A percentile compares a stretch with the other conserved stretches of the same genome.
Conservation (phyloP, 2,888 invertebrate genomes). For the Maniola hyperantus region DNA sequence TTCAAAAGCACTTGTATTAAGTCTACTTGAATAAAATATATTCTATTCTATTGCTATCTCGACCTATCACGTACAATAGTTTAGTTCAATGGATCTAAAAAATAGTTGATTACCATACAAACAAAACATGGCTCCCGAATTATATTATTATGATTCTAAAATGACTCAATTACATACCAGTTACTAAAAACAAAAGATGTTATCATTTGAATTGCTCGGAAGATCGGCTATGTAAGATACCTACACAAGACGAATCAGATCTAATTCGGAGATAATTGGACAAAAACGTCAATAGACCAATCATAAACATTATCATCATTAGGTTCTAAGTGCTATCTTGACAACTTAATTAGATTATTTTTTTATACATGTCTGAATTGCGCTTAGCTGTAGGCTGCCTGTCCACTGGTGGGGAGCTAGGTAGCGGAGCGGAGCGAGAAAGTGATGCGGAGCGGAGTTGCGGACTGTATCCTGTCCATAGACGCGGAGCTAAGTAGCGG, state of each 20-base stretch:
- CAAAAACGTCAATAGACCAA: conserved; percentile 22
- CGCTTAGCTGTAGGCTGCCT: not conserved
- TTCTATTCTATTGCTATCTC: too few species aligned
- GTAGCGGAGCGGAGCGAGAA: too few species aligned
- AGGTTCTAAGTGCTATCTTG: conserved; percentile 18
- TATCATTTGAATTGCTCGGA: conserved; percentile 24
- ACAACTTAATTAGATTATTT: conserved; percentile 22
- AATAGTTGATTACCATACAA: conserved; percentile 11
- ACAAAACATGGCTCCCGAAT: conserved; percentile 16
- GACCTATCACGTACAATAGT: too few species aligned
- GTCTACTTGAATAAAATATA: too few species aligned
- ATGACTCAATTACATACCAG: conserved; percentile 22
- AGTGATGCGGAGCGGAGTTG: too few species aligned
- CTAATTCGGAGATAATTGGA: conserved; percentile 19
- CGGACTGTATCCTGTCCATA: too few species aligned
- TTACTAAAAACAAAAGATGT: conserved; percentile 22
- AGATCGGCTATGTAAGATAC: conserved; percentile 16
- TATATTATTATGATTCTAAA: not conserved
- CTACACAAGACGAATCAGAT: conserved; percentile 5
- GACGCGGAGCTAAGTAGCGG: too few species aligned
- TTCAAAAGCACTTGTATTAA: too few species aligned
- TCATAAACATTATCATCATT: conserved; percentile 20
- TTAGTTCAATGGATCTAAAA: not conserved
- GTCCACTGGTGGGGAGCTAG: too few species aligned
- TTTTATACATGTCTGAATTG: conserved; percentile 6